Base-by-base conservation (phyloP, 2,113 vertebrate species). In the Ranitomeya imitator region DNA sequence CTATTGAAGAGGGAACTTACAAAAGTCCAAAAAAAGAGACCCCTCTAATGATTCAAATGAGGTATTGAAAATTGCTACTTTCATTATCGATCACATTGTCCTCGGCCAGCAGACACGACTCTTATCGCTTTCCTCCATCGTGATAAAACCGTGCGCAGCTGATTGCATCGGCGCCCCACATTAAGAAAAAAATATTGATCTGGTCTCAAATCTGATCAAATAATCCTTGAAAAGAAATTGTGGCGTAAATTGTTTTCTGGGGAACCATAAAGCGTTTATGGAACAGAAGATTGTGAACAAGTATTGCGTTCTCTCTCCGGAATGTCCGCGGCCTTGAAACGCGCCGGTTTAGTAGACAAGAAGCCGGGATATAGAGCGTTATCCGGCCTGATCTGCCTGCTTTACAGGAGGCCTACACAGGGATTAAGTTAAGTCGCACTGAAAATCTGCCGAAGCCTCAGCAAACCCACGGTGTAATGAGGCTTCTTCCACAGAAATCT, bases 401-500 rank as follows among this genome's bases (percentile, higher is more conserved):
- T 89, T 85, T 89, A 85, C 71, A 6, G 61, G 65, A 16, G 81
- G 82, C 87, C 87, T 85, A 89, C 60, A 79, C 54, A 10, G 51
- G 87, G 87, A 89, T 89, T 89, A 89, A 52, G 81, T 79, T 89
- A 78, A 89, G 73, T 89, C 87, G 21, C 60, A 78, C 71, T 84
- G 87, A 88, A 84, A 88, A 88, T 52, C 87, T 59, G 87, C 61
- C 60, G 51, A 77, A 88, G 87, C 87, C 74, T 85, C 61, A 51
- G 87, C 87, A 88, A 88, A 88, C n/a, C 23, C 73, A 69, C 69
- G 71, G 87, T 76, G 87, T 85, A 88, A 88, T 88, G 87, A 88
- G 65, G 87, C n/a, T 78, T 83, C 67, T 83, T 23, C 16, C 57
- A 77, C 4, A 67, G 80, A 88, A 88, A 83, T 83, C 87, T 88